Percentiles rank a stretch among this genome's conserved stretches.
These are phyloP conservation scores for Hipposideros armiger DNA, from an alignment of 2,113 vertebrate genomes.

Conservation along the genomic window DNA sequence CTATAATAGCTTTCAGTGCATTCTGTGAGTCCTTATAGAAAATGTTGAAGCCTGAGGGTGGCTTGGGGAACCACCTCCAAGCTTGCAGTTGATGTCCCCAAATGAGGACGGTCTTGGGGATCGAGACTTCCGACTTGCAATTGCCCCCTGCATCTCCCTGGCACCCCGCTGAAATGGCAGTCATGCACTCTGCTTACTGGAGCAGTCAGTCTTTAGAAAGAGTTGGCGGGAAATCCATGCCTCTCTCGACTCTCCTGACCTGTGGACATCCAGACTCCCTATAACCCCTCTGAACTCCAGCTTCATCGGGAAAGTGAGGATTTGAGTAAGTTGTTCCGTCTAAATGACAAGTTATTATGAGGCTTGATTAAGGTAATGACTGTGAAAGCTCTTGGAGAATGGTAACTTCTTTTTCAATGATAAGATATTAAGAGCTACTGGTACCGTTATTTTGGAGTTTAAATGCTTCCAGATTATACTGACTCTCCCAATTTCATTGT, in stretches of 20 bases:
- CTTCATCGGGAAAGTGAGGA: background rate
- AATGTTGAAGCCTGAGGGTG: background rate
- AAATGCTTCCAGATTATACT: background rate
- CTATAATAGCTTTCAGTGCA: accelerated
- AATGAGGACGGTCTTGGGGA: background rate
- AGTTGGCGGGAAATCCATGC: accelerated
- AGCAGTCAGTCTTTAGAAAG: accelerated
- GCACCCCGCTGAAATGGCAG: background rate
- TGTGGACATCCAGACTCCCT: background rate
- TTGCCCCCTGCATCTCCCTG: background rate
- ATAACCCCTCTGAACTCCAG: background rate
- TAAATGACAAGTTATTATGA: background rate
- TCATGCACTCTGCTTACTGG: background rate
- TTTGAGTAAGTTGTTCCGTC: background rate
- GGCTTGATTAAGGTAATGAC: slow-evolving; percentile 2
- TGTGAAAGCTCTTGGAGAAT: background rate
- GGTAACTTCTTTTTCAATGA: background rate
- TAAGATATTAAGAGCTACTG: background rate
- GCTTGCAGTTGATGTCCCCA: background rate
- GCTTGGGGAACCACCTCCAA: background rate
- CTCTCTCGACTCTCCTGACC: background rate
- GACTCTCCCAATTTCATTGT: background rate
- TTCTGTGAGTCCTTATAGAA: background rate
- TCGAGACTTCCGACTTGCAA: background rate
- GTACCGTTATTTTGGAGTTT: slow-evolving; percentile 24